Base-by-base conservation (phyloP, 2,888 invertebrate species). In the Xanthorhoe spadicearia region DNA sequence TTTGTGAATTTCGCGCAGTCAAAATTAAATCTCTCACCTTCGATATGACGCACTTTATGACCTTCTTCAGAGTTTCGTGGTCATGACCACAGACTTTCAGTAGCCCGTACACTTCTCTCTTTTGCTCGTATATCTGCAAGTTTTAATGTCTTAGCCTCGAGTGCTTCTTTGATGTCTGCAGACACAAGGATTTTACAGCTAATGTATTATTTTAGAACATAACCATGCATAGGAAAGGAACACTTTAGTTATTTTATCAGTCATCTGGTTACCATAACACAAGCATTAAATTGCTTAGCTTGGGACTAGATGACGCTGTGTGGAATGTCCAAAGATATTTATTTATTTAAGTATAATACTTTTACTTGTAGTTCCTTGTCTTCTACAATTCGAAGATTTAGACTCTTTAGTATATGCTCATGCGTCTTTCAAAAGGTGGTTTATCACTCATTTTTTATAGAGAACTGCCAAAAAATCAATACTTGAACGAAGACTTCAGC, bases 31-130 rank as follows among this genome's bases (percentile, higher is more conserved):
- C n/a, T 1, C 71, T 79, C 71, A 92, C 92, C 90, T 92, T 92
- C 54, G 91, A 85, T 48, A 92, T 92, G 84, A 92, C 92, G 86
- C 92, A 93, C 68, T 92, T 91, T 69, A 93, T 83, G 78, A 93
- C 92, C 84, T 91, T 91, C 82, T 89, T 89, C 72, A 92, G 75
- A 1, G 88, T 83, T 69, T 90, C 90, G 78, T 93, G 92, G 68
- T 91, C 87, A 74, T 93, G 92, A 1, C 92, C 92, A 69, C 92
- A 93, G 65, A 86, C 81, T 83, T 88, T 89, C 73, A 93, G 77
- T 53, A 92, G 73, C 51, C 74, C 77, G 71, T 89, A 84, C 76
- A 93, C 82, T 73, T 90, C 90, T 59, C 78, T 75, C 80, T 86
- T 89, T 72, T 87, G 85, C 61, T 83, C 84, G 71, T 86, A 75